phyloP scores from a whole-genome alignment of 2,113 vertebrate genomes.

The Boleophthalmus pectinirostris region DNA sequence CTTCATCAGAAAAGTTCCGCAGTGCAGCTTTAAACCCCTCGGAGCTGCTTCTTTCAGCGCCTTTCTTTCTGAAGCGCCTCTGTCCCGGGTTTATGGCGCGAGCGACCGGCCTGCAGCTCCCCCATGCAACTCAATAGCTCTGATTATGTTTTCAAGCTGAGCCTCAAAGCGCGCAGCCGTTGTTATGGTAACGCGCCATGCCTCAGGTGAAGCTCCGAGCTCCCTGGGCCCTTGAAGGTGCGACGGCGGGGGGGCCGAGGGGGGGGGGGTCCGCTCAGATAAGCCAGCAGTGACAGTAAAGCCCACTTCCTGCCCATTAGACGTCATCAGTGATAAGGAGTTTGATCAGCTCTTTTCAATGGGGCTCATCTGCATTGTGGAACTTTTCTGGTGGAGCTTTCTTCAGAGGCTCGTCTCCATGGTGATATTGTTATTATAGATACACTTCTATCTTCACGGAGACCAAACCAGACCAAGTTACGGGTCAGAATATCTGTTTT shows the following conservation, averaged over 20 bases:
- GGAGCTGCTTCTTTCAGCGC: too few relatives aligned
- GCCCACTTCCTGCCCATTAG: not conserved
- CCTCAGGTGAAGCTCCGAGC: not conserved
- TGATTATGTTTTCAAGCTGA: conserved; percentile 6
- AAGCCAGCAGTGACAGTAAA: not conserved
- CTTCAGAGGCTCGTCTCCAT: too few relatives aligned
- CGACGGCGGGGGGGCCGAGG: not conserved
- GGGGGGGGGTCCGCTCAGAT: not conserved
- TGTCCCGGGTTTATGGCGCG: too few relatives aligned
- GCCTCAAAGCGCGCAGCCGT: not conserved
- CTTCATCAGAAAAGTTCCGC: too few relatives aligned
- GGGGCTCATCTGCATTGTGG: too few relatives aligned
- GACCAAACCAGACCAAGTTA: too few relatives aligned
- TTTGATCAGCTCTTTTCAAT: not conserved
- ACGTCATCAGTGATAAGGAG: not conserved
- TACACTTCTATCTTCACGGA: too few relatives aligned
- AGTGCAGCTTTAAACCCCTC: too few relatives aligned
- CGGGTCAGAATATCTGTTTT: too few relatives aligned
- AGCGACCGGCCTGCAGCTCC: not conserved
- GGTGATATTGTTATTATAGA: too few relatives aligned
- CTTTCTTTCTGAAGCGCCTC: too few relatives aligned
- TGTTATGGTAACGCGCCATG: not conserved
- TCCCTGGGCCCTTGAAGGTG: not conserved
- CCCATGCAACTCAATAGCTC: not conserved
- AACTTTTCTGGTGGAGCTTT: too few relatives aligned